These are phyloP conservation scores for Eilema griseolum DNA, from an alignment of 2,888 invertebrate genomes.

Conservation along the genomic window DNA sequence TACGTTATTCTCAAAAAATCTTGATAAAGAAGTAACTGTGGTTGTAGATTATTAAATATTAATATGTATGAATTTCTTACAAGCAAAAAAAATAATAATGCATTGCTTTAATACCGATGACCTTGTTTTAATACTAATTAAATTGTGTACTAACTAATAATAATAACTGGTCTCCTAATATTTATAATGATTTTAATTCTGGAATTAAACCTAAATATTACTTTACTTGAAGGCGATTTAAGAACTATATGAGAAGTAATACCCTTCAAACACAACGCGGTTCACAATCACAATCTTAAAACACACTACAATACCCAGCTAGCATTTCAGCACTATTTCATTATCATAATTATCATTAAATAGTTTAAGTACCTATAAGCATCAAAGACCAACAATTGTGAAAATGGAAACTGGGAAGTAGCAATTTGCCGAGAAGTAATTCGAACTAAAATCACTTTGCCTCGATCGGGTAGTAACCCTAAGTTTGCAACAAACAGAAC, in stretches of 20 bases:
- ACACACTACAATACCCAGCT: no score
- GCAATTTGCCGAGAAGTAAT: neutral
- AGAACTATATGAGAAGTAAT: no score
- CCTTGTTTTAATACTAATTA: neutral
- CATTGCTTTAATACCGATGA: neutral
- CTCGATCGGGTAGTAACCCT: constrained; percentile 25
- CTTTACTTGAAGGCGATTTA: no score
- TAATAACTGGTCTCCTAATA: no score
- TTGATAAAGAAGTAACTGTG: neutral
- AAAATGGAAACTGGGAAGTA: neutral
- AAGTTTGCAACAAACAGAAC: constrained; percentile 55
- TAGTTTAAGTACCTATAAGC: no score
- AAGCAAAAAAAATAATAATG: neutral
- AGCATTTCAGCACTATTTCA: no score
- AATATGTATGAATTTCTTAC: neutral
- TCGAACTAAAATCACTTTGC: neutral
- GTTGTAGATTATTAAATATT: neutral
- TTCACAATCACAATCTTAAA: no score
- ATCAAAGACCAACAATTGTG: neutral
- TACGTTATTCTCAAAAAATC: neutral
- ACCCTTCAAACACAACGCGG: no score
- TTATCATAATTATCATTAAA: no score
- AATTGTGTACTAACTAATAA: no score
- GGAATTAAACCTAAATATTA: neutral
- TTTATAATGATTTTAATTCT: neutral